Percentiles rank a stretch among this genome's conserved stretches.
phyloP scores from a whole-genome alignment of 2,113 vertebrate species.

The Gavialis gangeticus region DNA sequence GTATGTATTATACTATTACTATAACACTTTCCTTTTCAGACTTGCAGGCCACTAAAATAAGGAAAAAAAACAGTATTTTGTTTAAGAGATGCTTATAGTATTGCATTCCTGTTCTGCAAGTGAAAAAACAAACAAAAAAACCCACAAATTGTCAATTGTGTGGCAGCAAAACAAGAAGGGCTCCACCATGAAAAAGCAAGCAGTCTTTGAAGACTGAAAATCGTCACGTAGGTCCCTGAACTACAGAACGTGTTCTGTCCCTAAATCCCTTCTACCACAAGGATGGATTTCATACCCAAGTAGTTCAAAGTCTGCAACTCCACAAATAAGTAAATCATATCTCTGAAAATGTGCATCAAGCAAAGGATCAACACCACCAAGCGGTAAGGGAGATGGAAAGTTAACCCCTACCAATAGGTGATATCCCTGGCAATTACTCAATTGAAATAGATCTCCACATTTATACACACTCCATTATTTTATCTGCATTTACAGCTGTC shows the following conservation, averaged over 20 bases:
- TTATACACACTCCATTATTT: background rate
- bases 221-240: background rate
- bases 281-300: background rate
- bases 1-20: background rate
- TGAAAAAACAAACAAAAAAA: background rate
- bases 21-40: background rate
- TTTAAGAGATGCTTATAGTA: slow-evolving; percentile 5
- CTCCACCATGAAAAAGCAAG: background rate
- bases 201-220: background rate
- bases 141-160: background rate
- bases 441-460: background rate
- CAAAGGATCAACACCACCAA: no score
- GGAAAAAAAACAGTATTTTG: background rate
- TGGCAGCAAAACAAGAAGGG: slow-evolving; percentile 1
- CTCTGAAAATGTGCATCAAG: background rate
- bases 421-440: background rate
- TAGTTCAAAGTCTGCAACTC: background rate
- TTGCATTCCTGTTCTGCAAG: background rate
- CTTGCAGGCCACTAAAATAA: background rate
- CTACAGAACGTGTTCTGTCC: background rate
- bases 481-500: background rate
- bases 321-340: accelerated
- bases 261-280: background rate
- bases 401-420: background rate
- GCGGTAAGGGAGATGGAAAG: no score